Conservation (phyloP, 92 coral and sea anemone genomes). For the Phenganax stokvisi region DNA sequence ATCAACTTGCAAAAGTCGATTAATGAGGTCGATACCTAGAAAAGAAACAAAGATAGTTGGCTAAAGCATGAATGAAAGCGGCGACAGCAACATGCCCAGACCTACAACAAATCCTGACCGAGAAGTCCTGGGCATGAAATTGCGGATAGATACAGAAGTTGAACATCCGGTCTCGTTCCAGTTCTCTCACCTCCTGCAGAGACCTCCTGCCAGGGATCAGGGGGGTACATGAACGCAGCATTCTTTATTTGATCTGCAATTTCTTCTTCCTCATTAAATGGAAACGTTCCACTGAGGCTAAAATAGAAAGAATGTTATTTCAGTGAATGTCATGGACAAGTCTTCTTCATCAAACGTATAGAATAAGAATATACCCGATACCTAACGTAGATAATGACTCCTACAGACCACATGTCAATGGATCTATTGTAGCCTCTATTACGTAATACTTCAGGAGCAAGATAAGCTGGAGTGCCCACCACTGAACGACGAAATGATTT, state of each 20-base stretch:
- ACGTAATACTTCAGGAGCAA: constrained; percentile 92
- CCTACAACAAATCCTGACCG: not conserved
- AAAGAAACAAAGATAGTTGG: not conserved
- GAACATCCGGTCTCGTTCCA: not conserved
- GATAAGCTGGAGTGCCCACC: constrained; percentile 94
- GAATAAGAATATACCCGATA: constrained; percentile 14
- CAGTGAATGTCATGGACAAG: not conserved
- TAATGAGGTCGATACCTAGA: constrained; percentile 82
- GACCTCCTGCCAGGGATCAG: constrained; percentile 89
- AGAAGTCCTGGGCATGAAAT: not conserved
- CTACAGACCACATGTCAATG: constrained; percentile 99
- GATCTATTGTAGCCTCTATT: constrained; percentile 97
- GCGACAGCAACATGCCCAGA: not conserved
- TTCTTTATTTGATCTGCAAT: constrained; percentile 95
- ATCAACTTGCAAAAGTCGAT: constrained; percentile 83
- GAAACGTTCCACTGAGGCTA: constrained; percentile 96
- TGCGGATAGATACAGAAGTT: not conserved
- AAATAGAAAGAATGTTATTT: not conserved
- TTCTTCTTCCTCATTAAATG: constrained; percentile 96
- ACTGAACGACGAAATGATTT: constrained; percentile 99
- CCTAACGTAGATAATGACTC: constrained; percentile 98
- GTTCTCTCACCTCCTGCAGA: constrained; percentile 62
- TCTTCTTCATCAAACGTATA: not conserved
- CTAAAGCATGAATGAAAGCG: too few relatives aligned
- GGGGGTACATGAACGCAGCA: constrained; percentile 97